Conservation (phyloP, 2,888 invertebrate genomes). For the Himalopsyche kuldschensis region DNA sequence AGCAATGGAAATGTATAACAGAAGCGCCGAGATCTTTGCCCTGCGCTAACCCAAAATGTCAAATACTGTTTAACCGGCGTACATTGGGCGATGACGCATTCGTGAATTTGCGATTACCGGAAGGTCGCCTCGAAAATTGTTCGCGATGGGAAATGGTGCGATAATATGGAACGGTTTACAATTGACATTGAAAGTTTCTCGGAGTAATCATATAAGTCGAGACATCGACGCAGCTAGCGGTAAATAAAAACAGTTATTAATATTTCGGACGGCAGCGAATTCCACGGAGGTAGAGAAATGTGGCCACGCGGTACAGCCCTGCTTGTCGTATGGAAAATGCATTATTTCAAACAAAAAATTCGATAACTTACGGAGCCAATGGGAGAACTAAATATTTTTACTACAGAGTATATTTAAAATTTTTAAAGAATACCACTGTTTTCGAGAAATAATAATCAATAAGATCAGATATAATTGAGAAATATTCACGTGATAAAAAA, state of each 20-base stretch:
- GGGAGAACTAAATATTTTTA: neutral
- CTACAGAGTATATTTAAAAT: neutral
- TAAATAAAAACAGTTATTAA: neutral
- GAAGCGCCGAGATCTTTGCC: conserved; percentile 49
- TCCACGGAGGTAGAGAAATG: conserved; percentile 46
- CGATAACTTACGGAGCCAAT: neutral
- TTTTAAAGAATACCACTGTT: neutral
- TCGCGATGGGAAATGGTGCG: neutral
- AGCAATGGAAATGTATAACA: conserved; percentile 46
- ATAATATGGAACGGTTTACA: neutral
- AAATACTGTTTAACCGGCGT: neutral
- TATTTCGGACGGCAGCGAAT: conserved; percentile 12
- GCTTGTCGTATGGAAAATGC: conserved; percentile 32
- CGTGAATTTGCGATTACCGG: conserved; percentile 18
- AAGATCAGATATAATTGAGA: conserved; percentile 40
- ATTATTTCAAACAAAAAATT: conserved; percentile 7
- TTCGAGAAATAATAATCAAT: neutral
- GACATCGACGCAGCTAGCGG: neutral
- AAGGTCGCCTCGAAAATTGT: conserved; percentile 9
- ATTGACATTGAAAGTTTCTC: neutral
- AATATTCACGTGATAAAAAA: conserved; percentile 55
- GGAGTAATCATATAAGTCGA: neutral
- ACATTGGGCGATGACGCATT: conserved; percentile 30
- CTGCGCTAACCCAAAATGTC: neutral
- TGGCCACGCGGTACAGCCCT: conserved; percentile 61